Percentiles rank a stretch among this genome's conserved stretches.
Evolutionary conservation across 2,113 vertebrate species (phyloP).

Genomic region (Myotis brandtii): DNA sequence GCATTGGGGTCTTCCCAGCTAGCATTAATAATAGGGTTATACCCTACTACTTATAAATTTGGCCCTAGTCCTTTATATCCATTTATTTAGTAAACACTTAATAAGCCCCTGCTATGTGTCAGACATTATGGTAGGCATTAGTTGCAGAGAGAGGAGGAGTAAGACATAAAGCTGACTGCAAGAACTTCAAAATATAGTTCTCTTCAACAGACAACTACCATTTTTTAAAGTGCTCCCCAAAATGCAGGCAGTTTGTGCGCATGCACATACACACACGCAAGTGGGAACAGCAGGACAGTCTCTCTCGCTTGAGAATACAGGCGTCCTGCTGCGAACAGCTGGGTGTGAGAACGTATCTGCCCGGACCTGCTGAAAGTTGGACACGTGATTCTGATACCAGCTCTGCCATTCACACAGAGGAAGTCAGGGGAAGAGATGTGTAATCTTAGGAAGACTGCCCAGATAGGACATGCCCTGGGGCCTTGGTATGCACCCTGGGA

Average conservation of each 20-base stretch:
- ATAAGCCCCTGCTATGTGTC: neutral
- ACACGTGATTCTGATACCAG: neutral
- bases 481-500: neutral
- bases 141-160: neutral
- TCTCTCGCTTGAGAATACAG: neutral
- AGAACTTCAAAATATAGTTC: neutral
- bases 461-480: neutral
- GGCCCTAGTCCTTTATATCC: neutral
- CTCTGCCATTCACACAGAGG: neutral
- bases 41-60: neutral
- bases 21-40: neutral
- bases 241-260: neutral
- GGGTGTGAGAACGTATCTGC: neutral
- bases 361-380: neutral
- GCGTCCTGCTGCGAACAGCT: neutral
- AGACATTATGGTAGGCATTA: neutral
- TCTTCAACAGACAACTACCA: neutral
- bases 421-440: neutral
- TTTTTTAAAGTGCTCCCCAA: neutral
- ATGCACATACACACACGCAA: neutral
- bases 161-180: neutral
- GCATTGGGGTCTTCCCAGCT: neutral
- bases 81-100: neutral
- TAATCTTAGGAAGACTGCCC: neutral
- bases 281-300: neutral